phyloP scores from a whole-genome alignment of 2,888 invertebrate species.

The Plebejus anna region DNA sequence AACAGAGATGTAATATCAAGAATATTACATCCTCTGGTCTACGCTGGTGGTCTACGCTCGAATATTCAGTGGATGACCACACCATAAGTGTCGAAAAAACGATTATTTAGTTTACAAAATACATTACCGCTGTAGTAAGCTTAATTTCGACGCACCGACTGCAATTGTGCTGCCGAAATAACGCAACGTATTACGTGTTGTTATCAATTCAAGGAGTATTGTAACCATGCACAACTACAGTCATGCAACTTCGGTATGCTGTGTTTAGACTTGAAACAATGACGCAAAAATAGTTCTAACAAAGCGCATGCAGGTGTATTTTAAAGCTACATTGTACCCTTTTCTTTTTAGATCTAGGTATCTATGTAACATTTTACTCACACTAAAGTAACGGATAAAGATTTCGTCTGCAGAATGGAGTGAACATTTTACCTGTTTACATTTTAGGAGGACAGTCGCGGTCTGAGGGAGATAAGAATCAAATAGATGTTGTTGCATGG shows the following conservation, averaged over 20 bases:
- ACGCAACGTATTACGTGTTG: not conserved
- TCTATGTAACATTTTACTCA: not conserved
- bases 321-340: not conserved
- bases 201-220: not conserved
- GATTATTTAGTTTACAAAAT: too few species aligned
- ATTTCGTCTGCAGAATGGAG: constrained; percentile 45
- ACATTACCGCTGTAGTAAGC: too few species aligned
- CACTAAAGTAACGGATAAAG: constrained; percentile 24
- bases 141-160: too few species aligned
- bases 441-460: constrained; percentile 56
- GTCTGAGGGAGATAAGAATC: constrained; percentile 70
- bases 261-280: not conserved
- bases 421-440: constrained; percentile 71
- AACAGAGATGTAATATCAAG: too few species aligned
- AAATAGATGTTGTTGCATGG: constrained; percentile 77
- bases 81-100: too few species aligned
- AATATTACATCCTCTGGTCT: too few species aligned
- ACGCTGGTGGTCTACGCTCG: too few species aligned
- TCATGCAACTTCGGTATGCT: too few species aligned
- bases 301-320: not conserved
- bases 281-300: not conserved
- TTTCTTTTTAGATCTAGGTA: not conserved
- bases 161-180: not conserved
- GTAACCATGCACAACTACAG: too few species aligned
- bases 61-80: too few species aligned